Evolutionary conservation across 2,888 invertebrate genomes (phyloP).

Genomic region (Amphiduros pacificus): DNA sequence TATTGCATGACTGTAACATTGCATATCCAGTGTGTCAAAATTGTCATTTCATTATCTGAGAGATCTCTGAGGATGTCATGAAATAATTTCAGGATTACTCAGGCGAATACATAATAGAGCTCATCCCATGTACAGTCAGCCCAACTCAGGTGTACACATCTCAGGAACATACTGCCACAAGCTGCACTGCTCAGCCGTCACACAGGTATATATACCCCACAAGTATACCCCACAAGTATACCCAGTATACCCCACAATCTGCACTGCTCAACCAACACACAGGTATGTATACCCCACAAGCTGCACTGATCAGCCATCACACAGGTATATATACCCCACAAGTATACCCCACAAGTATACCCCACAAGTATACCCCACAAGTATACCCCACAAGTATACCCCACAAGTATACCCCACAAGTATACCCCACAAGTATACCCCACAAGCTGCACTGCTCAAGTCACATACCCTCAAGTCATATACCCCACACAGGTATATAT

Average conservation of each 20-base stretch:
- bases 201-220: constrained; percentile 40
- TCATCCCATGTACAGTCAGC: constrained; percentile 57
- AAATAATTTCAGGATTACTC: constrained; percentile 61
- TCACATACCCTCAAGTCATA: too few relatives aligned
- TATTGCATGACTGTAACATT: too few relatives aligned
- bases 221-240: not conserved
- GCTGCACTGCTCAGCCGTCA: constrained; percentile 51
- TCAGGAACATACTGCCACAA: constrained; percentile 34
- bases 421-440: too few relatives aligned
- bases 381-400: too few relatives aligned
- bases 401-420: too few relatives aligned
- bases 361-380: too few relatives aligned
- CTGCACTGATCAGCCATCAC: constrained; percentile 51
- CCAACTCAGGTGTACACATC: constrained; percentile 40
- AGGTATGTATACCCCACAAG: constrained; percentile 28
- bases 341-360: not conserved
- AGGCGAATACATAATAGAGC: constrained; percentile 55
- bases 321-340: constrained; percentile 40
- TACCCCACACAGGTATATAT: too few relatives aligned
- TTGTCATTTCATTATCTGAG: too few relatives aligned
- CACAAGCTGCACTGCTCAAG: too few relatives aligned
- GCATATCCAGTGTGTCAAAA: too few relatives aligned
- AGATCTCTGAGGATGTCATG: too few relatives aligned
- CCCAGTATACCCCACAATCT: not conserved
- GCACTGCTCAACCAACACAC: too few relatives aligned